A percentile compares a stretch with the other conserved stretches of the same genome.
phyloP scores from a whole-genome alignment of 2,888 invertebrate genomes.

The Drosophila fungiperda region DNA sequence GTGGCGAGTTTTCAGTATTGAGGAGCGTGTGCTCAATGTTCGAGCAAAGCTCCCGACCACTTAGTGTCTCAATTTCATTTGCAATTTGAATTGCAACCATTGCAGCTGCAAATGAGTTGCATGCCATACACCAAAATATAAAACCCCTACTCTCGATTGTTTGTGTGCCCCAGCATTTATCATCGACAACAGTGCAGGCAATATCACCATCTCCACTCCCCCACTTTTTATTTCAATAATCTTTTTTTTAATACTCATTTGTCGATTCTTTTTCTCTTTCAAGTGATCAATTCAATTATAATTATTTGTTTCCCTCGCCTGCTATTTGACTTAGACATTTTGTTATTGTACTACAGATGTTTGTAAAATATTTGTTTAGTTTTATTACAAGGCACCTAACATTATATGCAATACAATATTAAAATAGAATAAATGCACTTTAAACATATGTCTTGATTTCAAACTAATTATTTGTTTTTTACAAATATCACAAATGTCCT shows the following conservation, averaged over 20 bases:
- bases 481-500: neutral
- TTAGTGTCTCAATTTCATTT: slow-evolving; percentile 76
- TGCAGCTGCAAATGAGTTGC: slow-evolving; percentile 56
- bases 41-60: slow-evolving; percentile 42
- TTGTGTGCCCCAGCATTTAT: slow-evolving; percentile 51
- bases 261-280: neutral
- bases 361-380: neutral
- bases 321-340: neutral
- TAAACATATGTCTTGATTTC: neutral
- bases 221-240: slow-evolving; percentile 27
- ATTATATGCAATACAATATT: neutral
- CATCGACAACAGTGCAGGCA: slow-evolving; percentile 46
- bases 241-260: slow-evolving; percentile 18
- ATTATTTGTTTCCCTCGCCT: slow-evolving; percentile 23
- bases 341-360: neutral
- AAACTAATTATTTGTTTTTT: neutral
- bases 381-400: neutral
- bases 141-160: slow-evolving; percentile 2
- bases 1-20: neutral
- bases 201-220: slow-evolving; percentile 1
- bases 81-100: slow-evolving; percentile 63
- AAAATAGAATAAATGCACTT: neutral
- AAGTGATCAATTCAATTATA: slow-evolving; percentile 44
- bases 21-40: neutral
- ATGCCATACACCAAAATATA: slow-evolving; percentile 39